Evolutionary conservation across 2,113 vertebrate genomes (phyloP).

Genomic region (Oostethus manadensis): DNA sequence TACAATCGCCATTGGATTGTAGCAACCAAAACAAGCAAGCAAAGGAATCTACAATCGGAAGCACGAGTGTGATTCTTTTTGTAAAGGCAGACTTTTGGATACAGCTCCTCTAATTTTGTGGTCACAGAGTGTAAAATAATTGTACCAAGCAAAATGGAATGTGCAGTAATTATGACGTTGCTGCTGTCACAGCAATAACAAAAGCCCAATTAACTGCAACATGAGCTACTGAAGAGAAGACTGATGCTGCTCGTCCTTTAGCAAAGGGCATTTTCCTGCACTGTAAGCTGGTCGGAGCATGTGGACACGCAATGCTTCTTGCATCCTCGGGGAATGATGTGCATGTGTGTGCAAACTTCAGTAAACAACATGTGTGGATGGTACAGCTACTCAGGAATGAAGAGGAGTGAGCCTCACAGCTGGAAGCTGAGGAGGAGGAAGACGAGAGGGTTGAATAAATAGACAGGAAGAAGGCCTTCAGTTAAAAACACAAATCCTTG

Average conservation of each 20-base stretch:
- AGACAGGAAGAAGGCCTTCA: slow-evolving; percentile 11
- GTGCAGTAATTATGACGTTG: slow-evolving; percentile 9
- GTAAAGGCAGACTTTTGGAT: not conserved
- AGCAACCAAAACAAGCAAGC: too few species aligned
- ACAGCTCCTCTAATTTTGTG: not conserved
- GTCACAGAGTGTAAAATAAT: not conserved
- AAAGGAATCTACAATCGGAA: slow-evolving; percentile 3
- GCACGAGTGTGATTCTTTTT: slow-evolving; percentile 2
- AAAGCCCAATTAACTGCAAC: not conserved
- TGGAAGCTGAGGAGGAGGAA: slow-evolving; percentile 17
- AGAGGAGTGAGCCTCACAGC: slow-evolving; percentile 64
- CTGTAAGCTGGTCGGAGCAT: slow-evolving; percentile 59
- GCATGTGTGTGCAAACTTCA: slow-evolving; percentile 24
- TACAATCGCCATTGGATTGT: too few species aligned
- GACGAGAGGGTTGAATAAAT: slow-evolving; percentile 9
- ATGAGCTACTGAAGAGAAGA: slow-evolving; percentile 24
- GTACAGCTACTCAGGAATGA: slow-evolving; percentile 71
- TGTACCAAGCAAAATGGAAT: slow-evolving; percentile 8
- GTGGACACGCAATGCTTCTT: slow-evolving; percentile 52
- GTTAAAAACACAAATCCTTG: slow-evolving; percentile 18
- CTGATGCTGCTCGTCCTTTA: slow-evolving; percentile 66
- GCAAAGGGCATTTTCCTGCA: slow-evolving; percentile 72
- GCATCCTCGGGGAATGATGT: slow-evolving; percentile 53
- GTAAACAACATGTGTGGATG: slow-evolving; percentile 48
- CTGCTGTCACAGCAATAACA: not conserved